Percentiles rank a stretch among this genome's conserved stretches.
Evolutionary conservation across 2,888 invertebrate genomes (phyloP).

Genomic region (Papilio demoleus): DNA sequence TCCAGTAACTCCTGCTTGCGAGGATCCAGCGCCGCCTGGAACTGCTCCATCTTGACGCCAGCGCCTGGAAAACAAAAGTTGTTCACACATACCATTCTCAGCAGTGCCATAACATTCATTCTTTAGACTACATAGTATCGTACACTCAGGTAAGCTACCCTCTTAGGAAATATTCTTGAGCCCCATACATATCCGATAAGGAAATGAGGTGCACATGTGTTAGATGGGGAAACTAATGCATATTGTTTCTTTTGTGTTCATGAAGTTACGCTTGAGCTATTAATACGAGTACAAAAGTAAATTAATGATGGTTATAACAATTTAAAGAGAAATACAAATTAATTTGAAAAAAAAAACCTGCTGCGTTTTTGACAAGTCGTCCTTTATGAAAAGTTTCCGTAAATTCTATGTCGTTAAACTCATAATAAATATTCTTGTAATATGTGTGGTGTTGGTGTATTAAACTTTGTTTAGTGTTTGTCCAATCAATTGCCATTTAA

Average conservation of each 20-base stretch:
- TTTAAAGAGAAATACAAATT: too few relatives aligned
- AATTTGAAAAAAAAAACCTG: too few relatives aligned
- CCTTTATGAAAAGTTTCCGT: background rate
- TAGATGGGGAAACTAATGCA: background rate
- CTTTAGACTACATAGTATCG: background rate
- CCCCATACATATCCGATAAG: background rate
- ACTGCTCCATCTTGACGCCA: conserved; percentile 98
- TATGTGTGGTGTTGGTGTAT: background rate
- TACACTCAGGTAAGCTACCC: background rate
- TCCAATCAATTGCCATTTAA: conserved; percentile 5
- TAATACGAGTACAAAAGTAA: too few relatives aligned
- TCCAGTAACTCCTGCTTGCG: conserved; percentile 99
- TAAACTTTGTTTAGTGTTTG: background rate
- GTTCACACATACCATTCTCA: conserved; percentile 2
- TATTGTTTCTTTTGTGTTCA: background rate
- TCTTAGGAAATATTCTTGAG: background rate
- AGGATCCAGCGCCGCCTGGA: conserved; percentile 98
- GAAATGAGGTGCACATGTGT: background rate
- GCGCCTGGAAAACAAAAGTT: conserved; percentile 84
- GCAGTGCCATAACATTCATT: background rate
- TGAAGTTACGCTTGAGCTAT: background rate
- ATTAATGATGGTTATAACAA: too few relatives aligned
- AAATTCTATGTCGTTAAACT: background rate
- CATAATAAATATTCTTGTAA: background rate
- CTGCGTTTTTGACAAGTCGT: too few relatives aligned